Evolutionary conservation across 1,140 invertebrate genomes (phyloP).

Genomic region (Aethina tumida): DNA sequence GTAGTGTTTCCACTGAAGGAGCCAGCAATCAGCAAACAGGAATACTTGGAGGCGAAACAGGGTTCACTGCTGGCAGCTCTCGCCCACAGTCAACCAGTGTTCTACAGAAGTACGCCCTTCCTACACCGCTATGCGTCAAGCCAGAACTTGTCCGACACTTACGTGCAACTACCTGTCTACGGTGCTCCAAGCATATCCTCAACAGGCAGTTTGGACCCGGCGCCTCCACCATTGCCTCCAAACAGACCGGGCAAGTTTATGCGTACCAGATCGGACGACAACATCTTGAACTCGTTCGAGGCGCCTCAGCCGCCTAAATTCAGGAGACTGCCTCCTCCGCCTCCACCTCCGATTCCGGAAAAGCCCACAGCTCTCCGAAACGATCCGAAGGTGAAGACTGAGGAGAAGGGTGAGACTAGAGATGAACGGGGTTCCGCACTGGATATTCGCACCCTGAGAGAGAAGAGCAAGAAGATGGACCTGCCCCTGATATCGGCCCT

Average conservation of each 20-base stretch:
- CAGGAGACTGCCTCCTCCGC: slow-evolving; percentile 58
- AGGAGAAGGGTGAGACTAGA: slow-evolving; percentile 9
- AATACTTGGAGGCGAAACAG: slow-evolving; percentile 79
- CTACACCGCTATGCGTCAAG: slow-evolving; percentile 63
- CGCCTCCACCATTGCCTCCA: slow-evolving; percentile 43
- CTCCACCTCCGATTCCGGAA: slow-evolving; percentile 37
- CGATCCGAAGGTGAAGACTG: slow-evolving; percentile 9
- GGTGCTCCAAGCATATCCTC: slow-evolving; percentile 43
- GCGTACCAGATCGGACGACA: slow-evolving; percentile 65
- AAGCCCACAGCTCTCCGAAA: slow-evolving; percentile 13
- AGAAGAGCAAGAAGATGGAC: slow-evolving; percentile 80
- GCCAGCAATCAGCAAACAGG: slow-evolving; percentile 76
- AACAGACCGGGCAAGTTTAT: slow-evolving; percentile 46
- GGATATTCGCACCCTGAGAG: slow-evolving; percentile 69
- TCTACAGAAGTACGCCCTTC: slow-evolving; percentile 71
- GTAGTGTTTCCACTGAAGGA: slow-evolving; percentile 84
- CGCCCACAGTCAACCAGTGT: slow-evolving; percentile 50
- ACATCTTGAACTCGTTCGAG: slow-evolving; percentile 52
- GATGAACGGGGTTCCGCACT: slow-evolving; percentile 39
- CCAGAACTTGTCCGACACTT: slow-evolving; percentile 63
- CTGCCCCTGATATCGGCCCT: slow-evolving; percentile 79
- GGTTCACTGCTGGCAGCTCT: slow-evolving; percentile 53
- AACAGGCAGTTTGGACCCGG: slow-evolving; percentile 45
- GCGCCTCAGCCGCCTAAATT: slow-evolving; percentile 47
- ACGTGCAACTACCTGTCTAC: slow-evolving; percentile 53